A percentile compares a stretch with the other conserved stretches of the same genome.
Evolutionary conservation across 2,888 invertebrate genomes (phyloP).

Genomic region (Ernsta delagoae): DNA sequence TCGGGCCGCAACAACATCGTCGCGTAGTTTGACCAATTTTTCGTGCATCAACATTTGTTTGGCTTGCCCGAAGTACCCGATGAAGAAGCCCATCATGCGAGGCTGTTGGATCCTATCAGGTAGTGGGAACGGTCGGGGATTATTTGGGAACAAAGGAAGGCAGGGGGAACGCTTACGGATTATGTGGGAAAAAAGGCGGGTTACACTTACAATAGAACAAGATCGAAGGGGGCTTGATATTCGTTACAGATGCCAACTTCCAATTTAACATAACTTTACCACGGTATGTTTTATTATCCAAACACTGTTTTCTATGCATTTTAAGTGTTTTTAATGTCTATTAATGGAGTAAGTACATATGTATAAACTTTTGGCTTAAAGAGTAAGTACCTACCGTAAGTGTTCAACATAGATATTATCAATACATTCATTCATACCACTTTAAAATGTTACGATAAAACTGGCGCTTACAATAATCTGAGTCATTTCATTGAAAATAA

Average conservation of each 20-base stretch:
- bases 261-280: not conserved
- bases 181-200: constrained; percentile 3
- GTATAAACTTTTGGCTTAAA: too few species aligned
- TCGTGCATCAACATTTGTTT: constrained; percentile 49
- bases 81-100: constrained; percentile 85
- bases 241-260: not conserved
- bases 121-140: constrained; percentile 22
- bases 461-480: constrained; percentile 11
- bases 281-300: not conserved
- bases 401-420: too few species aligned
- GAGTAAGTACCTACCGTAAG: too few species aligned
- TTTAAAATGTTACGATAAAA: not conserved
- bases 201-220: not conserved
- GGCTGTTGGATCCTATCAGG: constrained; percentile 86
- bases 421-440: not conserved
- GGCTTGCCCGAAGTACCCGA: constrained; percentile 78
- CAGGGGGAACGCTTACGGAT: constrained; percentile 14
- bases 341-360: too few species aligned
- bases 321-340: too few species aligned
- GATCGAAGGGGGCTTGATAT: not conserved
- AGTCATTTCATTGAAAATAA: constrained; percentile 3
- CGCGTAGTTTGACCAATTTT: constrained; percentile 50
- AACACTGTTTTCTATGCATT: too few species aligned
- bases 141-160: constrained; percentile 9
- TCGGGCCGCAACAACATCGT: constrained; percentile 46